phyloP scores from a whole-genome alignment of 1,140 invertebrate genomes.

The Heliothis virescens region DNA sequence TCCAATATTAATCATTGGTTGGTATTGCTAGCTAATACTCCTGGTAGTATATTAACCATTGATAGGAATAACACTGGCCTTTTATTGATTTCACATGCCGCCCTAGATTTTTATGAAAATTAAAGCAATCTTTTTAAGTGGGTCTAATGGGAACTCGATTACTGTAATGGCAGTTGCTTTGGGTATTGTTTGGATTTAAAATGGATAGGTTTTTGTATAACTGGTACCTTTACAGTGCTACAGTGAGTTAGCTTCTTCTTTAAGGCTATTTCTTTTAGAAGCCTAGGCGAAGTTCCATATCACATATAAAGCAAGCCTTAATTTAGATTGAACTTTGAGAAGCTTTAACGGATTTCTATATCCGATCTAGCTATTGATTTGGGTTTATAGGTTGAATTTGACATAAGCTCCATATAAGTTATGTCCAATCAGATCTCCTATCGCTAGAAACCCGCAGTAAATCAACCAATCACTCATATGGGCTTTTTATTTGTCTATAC shows the following conservation, averaged over 20 bases:
- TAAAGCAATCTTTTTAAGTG: slow-evolving; percentile 12
- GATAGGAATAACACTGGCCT: background rate
- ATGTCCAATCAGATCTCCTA: too few relatives aligned
- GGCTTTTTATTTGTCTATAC: too few relatives aligned
- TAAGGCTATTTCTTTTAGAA: background rate
- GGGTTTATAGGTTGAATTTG: too few relatives aligned
- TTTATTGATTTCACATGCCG: slow-evolving; percentile 1
- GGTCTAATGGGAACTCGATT: background rate
- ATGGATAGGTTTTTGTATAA: background rate
- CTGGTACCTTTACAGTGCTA: background rate
- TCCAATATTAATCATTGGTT: background rate
- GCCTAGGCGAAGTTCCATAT: too few relatives aligned
- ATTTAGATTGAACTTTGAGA: too few relatives aligned
- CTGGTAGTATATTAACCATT: background rate
- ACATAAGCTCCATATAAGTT: too few relatives aligned
- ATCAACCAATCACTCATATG: too few relatives aligned
- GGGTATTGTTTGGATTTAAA: background rate
- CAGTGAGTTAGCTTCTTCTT: background rate
- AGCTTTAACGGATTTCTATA: too few relatives aligned
- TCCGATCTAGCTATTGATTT: too few relatives aligned
- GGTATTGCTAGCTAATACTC: background rate
- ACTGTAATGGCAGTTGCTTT: background rate
- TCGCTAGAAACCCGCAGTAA: too few relatives aligned
- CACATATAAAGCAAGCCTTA: too few relatives aligned
- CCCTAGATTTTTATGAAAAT: slow-evolving; percentile 8